A percentile compares a stretch with the other conserved stretches of the same genome.
Evolutionary conservation across 2,888 invertebrate genomes (phyloP).

Genomic region (Eurytoma californica): DNA sequence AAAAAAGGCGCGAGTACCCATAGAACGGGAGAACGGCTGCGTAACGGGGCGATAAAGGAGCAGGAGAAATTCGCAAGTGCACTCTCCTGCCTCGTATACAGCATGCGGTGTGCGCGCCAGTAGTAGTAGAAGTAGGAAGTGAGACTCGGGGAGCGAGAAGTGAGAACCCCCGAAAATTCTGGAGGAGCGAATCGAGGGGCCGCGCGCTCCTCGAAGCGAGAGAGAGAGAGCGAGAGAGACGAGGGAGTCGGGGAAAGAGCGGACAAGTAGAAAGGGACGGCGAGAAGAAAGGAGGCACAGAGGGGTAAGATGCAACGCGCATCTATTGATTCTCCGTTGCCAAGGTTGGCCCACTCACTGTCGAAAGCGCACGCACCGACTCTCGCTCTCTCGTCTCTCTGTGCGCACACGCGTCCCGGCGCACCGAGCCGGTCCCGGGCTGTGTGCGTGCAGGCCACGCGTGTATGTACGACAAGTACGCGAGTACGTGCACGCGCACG

Average conservation of each 20-base stretch:
- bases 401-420: conserved; percentile 4
- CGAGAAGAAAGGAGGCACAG: conserved; percentile 53
- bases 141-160: conserved; percentile 8
- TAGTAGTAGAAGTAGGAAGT: conserved; percentile 38
- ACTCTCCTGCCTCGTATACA: not conserved
- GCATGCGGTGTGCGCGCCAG: not conserved
- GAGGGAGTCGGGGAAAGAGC: no score
- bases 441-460: conserved; percentile 2
- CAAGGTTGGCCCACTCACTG: conserved; percentile 63
- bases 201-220: conserved; percentile 2
- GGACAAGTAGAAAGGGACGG: conserved; percentile 26
- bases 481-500: not conserved
- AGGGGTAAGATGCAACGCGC: conserved; percentile 72
- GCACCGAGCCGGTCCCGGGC: not conserved
- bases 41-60: conserved; percentile 25
- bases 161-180: conserved; percentile 38
- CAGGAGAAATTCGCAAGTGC: conserved; percentile 48
- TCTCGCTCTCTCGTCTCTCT: conserved; percentile 18
- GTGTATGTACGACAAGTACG: not conserved
- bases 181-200: not conserved
- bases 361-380: conserved; percentile 62
- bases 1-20: conserved; percentile 47
- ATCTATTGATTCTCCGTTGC: conserved; percentile 74
- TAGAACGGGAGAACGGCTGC: not conserved
- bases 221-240: conserved; percentile 5